Base-by-base conservation (phyloP, 2,113 vertebrate genomes). In the Microtus oregoni region DNA sequence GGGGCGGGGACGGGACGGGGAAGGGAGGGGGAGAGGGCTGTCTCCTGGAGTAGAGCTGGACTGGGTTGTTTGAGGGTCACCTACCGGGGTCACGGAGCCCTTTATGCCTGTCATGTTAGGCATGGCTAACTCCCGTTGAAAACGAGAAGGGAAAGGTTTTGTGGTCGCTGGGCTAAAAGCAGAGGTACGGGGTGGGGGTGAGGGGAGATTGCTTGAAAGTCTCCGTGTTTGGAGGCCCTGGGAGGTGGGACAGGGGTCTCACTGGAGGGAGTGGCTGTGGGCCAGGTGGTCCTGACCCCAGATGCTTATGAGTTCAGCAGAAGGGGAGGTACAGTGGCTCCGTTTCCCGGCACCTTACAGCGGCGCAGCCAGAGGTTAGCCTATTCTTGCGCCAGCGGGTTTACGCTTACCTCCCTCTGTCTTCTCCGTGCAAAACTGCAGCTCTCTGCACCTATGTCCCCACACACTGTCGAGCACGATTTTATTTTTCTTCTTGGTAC, bases 11-110 rank as follows among this genome's bases (percentile, higher is more conserved):
- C 3, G 12, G 28, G 67, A 50, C 5, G 30, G 7, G 24, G 61
- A 26, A 4, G 32, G 73, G 38, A 30, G 47, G 47, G 22, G 4
- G 28, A 4, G 28, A 12, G 67, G 13, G 52, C 55, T 67, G 68
- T 72, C 32, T 41, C 7, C n/a, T 38, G 52, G 52, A 41, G 32
- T 13, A 79, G 90, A 19, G 70, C 22, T 0, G 0, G 0, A 7
- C 30, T 58, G 65, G 41, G 14, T 35, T 15, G 0, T 61, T 92
- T 65, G 73, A 30, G 82, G n/a, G 24, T 50, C 58, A 52, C 47
- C 47, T 83, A 0, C 73, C 13, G 55, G 76, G 41, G 13, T 68
- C 83, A n/a, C 13, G 26, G 72, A 88, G 41, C 32, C 55, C 47
- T 32, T 44, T 61, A 73, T 38, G 15, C 50, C 58, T 86, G 47